phyloP scores from a whole-genome alignment of 2,797 vertebrate species.

The Dicrostonyx torquatus region DNA sequence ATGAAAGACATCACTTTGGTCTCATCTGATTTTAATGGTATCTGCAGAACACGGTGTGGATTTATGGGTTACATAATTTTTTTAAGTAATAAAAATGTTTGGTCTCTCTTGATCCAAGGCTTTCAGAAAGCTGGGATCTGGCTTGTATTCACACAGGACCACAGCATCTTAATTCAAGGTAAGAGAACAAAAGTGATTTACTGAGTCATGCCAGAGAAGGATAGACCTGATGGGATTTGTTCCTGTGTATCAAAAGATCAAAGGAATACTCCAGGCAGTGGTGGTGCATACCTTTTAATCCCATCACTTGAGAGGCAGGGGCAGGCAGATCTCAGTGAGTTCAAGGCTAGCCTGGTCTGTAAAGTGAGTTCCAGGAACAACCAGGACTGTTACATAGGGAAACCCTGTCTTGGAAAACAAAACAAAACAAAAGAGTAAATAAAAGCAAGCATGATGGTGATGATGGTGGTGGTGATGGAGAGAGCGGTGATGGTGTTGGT shows the following conservation, averaged over 20 bases:
- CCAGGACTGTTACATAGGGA: too few species aligned
- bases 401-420: too few species aligned
- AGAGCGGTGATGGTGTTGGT: accelerated
- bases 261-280: not conserved
- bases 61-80: constrained; percentile 36
- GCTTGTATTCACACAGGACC: not conserved
- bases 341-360: too few species aligned
- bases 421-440: not conserved
- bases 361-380: too few species aligned
- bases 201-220: not conserved
- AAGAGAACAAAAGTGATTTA: not conserved
- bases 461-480: not conserved
- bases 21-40: constrained; percentile 21
- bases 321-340: too few species aligned
- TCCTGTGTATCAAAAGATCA: not conserved
- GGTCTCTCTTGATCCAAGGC: not conserved
- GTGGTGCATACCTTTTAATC: too few species aligned
- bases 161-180: constrained; percentile 9
- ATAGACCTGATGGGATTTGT: not conserved
- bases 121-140: constrained; percentile 20
- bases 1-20: not conserved
- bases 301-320: too few species aligned
- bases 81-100: constrained; percentile 41
- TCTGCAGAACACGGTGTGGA: not conserved
- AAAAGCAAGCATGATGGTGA: not conserved